These are phyloP conservation scores for Periophthalmodon schlosseri DNA, from an alignment of 2,113 vertebrate genomes.

Conservation along the genomic window DNA sequence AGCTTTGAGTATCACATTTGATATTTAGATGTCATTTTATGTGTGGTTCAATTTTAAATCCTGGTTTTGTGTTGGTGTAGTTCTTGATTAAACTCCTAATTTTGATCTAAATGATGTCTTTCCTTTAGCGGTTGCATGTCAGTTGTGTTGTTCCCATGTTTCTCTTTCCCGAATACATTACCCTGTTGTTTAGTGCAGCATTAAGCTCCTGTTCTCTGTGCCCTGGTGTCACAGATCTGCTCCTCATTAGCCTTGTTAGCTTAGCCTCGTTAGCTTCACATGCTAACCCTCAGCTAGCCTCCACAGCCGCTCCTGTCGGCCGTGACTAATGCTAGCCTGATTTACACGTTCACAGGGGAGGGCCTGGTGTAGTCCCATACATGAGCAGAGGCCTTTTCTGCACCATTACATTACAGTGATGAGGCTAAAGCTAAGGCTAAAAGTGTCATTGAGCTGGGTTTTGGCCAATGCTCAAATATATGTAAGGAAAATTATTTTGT, in stretches of 20 bases:
- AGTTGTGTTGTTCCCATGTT: neutral
- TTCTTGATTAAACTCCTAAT: too few species aligned
- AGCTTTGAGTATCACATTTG: too few species aligned
- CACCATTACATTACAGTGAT: slow-evolving; percentile 35
- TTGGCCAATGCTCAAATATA: slow-evolving; percentile 1
- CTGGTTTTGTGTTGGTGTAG: too few species aligned
- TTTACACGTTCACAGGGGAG: slow-evolving; percentile 38
- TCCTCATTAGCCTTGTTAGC: slow-evolving; percentile 31
- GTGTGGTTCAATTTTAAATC: too few species aligned
- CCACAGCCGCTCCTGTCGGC: slow-evolving; percentile 45
- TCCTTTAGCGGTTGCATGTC: neutral
- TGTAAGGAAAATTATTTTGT: neutral
- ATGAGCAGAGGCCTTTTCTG: slow-evolving; percentile 48
- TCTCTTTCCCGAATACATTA: neutral
- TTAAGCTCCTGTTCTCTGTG: neutral
- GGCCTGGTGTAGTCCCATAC: neutral
- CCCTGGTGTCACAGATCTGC: neutral
- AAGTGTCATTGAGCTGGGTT: slow-evolving; percentile 18
- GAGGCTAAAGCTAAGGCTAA: slow-evolving; percentile 26
- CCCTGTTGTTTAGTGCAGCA: neutral
- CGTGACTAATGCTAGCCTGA: slow-evolving; percentile 53
- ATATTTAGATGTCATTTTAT: too few species aligned
- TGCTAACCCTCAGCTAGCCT: slow-evolving; percentile 41
- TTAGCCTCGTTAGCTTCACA: slow-evolving; percentile 40
- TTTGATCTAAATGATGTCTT: neutral